These are phyloP conservation scores for Daktulosphaira vitifoliae DNA, from an alignment of 1,140 invertebrate species.

Conservation along the genomic window DNA sequence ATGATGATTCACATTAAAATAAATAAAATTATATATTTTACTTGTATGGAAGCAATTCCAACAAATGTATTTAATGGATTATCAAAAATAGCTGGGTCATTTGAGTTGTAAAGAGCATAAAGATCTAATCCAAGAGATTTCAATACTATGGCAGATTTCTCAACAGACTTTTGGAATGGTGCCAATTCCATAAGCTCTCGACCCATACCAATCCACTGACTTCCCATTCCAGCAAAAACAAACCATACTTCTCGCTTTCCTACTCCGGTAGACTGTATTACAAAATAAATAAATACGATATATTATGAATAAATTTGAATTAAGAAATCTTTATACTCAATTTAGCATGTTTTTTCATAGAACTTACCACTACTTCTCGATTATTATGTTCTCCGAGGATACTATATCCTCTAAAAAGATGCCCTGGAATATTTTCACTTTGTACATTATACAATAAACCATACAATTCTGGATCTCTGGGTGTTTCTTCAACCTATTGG, in stretches of 20 bases:
- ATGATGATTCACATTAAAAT: not conserved
- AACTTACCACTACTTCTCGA: slow-evolving; percentile 4
- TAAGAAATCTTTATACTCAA: too few relatives aligned
- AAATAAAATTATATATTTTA: slow-evolving; percentile 39
- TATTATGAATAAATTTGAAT: not conserved
- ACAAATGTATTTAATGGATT: slow-evolving; percentile 54
- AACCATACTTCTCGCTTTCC: slow-evolving; percentile 51
- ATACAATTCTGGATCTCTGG: slow-evolving; percentile 40
- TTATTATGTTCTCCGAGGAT: slow-evolving; percentile 40
- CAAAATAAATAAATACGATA: too few relatives aligned
- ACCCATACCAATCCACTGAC: slow-evolving; percentile 59
- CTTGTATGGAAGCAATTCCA: slow-evolving; percentile 69
- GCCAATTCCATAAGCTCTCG: slow-evolving; percentile 48
- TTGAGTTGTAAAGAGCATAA: slow-evolving; percentile 47
- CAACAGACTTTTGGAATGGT: slow-evolving; percentile 49
- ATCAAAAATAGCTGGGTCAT: slow-evolving; percentile 46
- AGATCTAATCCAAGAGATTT: slow-evolving; percentile 46
- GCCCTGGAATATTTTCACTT: slow-evolving; percentile 41
- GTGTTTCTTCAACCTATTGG: slow-evolving; percentile 37
- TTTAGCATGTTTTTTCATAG: too few relatives aligned
- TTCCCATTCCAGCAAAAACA: slow-evolving; percentile 59
- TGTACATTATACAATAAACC: slow-evolving; percentile 40
- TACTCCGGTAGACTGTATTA: slow-evolving; percentile 48
- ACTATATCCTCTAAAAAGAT: slow-evolving; percentile 48
- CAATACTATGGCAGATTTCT: slow-evolving; percentile 40